These are phyloP conservation scores for Apodemus sylvaticus DNA, from an alignment of 2,113 vertebrate species.

Conservation along the genomic window DNA sequence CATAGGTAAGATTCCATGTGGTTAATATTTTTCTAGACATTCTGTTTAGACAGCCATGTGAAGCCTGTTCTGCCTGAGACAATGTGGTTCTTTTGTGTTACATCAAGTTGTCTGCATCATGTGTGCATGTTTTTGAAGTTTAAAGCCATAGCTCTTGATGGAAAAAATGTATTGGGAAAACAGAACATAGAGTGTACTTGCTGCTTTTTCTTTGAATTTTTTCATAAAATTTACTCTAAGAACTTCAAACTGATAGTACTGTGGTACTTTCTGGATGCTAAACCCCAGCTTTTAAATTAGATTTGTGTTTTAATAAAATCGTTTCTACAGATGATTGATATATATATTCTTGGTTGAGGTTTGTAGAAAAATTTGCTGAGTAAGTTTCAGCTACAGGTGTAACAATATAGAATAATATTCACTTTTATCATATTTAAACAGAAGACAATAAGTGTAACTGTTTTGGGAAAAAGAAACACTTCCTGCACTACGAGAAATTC, in stretches of 20 bases:
- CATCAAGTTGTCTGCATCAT: conserved; percentile 33
- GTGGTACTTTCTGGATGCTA: background rate
- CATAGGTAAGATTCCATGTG: background rate
- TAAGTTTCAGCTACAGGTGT: background rate
- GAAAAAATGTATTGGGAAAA: background rate
- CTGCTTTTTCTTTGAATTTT: background rate
- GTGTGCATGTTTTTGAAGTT: conserved; percentile 49
- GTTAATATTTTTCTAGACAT: conserved; percentile 16
- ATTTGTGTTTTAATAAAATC: background rate
- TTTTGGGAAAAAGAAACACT: background rate
- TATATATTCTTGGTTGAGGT: background rate
- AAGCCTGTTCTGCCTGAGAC: conserved; percentile 1
- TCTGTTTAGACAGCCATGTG: background rate
- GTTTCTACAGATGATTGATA: background rate
- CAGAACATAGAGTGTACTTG: background rate
- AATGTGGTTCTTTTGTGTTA: conserved; percentile 36
- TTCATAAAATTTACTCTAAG: conserved; percentile 19
- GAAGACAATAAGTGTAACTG: background rate
- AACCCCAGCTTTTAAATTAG: background rate
- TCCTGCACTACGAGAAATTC: background rate
- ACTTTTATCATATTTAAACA: conserved; percentile 9
- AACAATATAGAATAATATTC: background rate
- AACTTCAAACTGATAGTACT: background rate
- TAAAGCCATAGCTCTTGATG: conserved; percentile 24
- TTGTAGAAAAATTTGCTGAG: background rate